Base-by-base conservation (phyloP, 2,888 invertebrate genomes). In the Pollenia amentaria region DNA sequence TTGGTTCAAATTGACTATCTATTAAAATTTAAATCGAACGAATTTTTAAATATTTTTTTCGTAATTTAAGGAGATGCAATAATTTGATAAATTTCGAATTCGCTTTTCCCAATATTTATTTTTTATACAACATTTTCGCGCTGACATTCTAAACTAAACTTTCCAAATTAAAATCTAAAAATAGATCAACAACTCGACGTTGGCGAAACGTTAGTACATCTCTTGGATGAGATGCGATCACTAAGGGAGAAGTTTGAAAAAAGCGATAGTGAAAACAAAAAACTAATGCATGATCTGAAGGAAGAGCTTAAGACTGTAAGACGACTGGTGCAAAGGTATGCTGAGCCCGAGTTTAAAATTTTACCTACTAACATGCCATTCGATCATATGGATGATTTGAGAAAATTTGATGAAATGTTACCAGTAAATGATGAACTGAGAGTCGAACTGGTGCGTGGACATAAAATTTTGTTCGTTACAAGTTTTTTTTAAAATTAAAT, bases 351-450 rank as follows among this genome's bases (percentile, higher is more conserved):
- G 38, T 53, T 38, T 1, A 69, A 75, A n/a, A 44, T 70, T 3
- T 57, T 86, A 6, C 83, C 83, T 1, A 53, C 83, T 2, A 53
- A 83, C 14, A 72, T 86, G 64, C 86, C 86, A 1, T 75, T 86
- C 8, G 21, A 75, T 46, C 7, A 46, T 0, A 9, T 86, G 10
- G n/a, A 29, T 6, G 73, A 53, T 8, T 57, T 83, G 11, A 69
- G 48, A 44, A 44, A 86, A 12, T 86, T 86, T 48, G 86, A 86
- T 42, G 55, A 62, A n/a, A 73, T 64, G 1, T 11, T 86, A 11
- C 53, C 69, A n/a, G 11, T 18, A 62, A 51, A 83, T 38, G 75
- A 83, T 55, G 79, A 62, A 0, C 29, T 86, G 18, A 48, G 75
- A 64, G 11, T 21, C 21, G 78, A 86, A 76, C 11, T 86, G 64